Percentiles rank a stretch among this genome's conserved stretches.
Evolutionary conservation across 2,113 vertebrate species (phyloP).

Genomic region (Progne subis): DNA sequence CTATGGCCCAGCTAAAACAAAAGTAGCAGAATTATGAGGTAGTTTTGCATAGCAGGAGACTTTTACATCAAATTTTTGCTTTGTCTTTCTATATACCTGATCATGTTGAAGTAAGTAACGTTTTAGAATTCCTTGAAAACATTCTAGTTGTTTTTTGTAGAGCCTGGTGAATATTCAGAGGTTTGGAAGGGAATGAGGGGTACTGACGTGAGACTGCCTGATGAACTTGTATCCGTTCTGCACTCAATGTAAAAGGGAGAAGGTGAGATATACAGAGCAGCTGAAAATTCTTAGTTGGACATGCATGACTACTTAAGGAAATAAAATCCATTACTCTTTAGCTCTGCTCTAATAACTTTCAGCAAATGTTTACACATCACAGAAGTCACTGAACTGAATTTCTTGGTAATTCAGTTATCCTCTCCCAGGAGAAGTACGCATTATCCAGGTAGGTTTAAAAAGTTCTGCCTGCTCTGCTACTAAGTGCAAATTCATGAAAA

Average conservation of each 20-base stretch:
- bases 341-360: slow-evolving; percentile 25
- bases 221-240: neutral
- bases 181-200: neutral
- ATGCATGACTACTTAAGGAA: neutral
- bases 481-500: neutral
- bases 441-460: neutral
- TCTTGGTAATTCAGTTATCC: neutral
- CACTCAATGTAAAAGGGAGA: neutral
- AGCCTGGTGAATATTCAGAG: neutral
- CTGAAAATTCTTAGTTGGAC: neutral
- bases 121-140: neutral
- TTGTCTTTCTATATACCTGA: neutral
- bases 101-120: neutral
- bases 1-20: neutral
- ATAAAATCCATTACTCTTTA: neutral
- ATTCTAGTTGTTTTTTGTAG: neutral
- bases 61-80: neutral
- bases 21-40: neutral
- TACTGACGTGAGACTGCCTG: neutral
- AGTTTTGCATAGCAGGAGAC: neutral
- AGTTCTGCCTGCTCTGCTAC: neutral
- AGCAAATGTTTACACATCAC: slow-evolving; percentile 14
- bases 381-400: neutral
- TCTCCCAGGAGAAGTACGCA: neutral
- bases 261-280: neutral